Percentiles rank a stretch among this genome's conserved stretches.
phyloP scores from a whole-genome alignment of 1,140 invertebrate genomes.

The Dinothrombium tinctorium region DNA sequence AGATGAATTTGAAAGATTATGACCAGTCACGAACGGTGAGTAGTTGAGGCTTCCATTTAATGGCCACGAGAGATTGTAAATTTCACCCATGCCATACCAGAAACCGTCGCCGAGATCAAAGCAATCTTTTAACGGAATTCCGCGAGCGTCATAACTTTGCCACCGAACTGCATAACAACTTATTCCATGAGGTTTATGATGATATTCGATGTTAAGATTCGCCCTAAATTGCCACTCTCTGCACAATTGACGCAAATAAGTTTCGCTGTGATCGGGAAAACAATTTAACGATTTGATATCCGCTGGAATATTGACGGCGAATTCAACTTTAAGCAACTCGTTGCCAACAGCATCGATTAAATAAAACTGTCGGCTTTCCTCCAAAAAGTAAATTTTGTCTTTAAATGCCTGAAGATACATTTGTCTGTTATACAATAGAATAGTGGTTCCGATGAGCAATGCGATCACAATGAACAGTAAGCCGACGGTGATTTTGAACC shows the following conservation, averaged over 20 bases:
- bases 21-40: slow-evolving; percentile 54
- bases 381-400: background rate
- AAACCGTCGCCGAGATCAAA: slow-evolving; percentile 33
- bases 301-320: slow-evolving; percentile 12
- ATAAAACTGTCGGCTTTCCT: slow-evolving; percentile 10
- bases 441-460: slow-evolving; percentile 2
- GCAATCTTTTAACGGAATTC: slow-evolving; percentile 43
- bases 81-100: slow-evolving; percentile 40
- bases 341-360: slow-evolving; percentile 11
- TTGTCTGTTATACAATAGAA: slow-evolving; percentile 10
- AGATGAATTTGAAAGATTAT: slow-evolving; percentile 27
- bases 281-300: slow-evolving; percentile 15
- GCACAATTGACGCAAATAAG: slow-evolving; percentile 7
- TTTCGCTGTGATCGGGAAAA: background rate
- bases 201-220: slow-evolving; percentile 12
- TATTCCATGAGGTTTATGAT: slow-evolving; percentile 9
- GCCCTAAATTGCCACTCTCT: slow-evolving; percentile 17
- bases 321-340: slow-evolving; percentile 10
- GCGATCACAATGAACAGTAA: slow-evolving; percentile 5
- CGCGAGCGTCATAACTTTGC: slow-evolving; percentile 32
- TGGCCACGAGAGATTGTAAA: slow-evolving; percentile 47
- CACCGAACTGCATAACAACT: slow-evolving; percentile 54
- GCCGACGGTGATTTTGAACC: slow-evolving; percentile 12
- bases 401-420: slow-evolving; percentile 6
- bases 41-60: slow-evolving; percentile 41